Conservation (phyloP, 2,888 invertebrate species). For the Anodontia alba region DNA sequence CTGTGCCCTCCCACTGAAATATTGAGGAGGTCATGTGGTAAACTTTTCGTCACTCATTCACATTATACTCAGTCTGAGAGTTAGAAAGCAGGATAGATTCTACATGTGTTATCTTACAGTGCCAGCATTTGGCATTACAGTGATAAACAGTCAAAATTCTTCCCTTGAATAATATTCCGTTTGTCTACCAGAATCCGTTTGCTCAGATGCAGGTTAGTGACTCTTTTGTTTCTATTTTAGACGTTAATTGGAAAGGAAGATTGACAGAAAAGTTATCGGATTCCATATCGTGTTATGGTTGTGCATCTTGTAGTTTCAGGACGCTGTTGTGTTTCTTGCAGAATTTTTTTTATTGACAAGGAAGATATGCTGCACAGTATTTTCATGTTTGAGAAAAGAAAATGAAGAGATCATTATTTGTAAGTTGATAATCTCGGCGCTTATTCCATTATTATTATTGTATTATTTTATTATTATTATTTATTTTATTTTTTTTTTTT, state of each 20-base stretch:
- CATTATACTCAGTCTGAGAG: conserved; percentile 51
- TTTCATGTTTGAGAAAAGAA: too few relatives aligned
- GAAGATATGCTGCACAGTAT: too few relatives aligned
- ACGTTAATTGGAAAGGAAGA: background rate
- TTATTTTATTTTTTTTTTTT: too few relatives aligned
- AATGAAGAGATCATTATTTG: too few relatives aligned
- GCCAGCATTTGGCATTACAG: conserved; percentile 57
- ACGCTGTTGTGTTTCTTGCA: too few relatives aligned
- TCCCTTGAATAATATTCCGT: conserved; percentile 59
- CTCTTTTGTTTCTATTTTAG: background rate
- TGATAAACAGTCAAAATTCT: conserved; percentile 62
- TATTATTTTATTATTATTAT: too few relatives aligned
- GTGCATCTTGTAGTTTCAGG: background rate
- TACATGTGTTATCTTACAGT: conserved; percentile 41
- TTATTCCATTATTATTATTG: too few relatives aligned
- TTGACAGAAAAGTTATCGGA: too few relatives aligned
- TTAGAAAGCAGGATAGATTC: conserved; percentile 27
- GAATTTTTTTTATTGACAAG: too few relatives aligned
- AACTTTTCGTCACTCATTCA: conserved; percentile 65
- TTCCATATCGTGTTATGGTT: too few relatives aligned
- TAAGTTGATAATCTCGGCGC: too few relatives aligned
- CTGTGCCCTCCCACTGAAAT: conserved; percentile 60
- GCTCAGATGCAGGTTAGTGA: conserved; percentile 64
- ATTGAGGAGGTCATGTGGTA: conserved; percentile 69
- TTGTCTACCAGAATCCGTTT: conserved; percentile 63